Evolutionary conservation across 2,888 invertebrate genomes (phyloP), one percentile per base, ranked within the genome.

Genomic region (Epicampocera succincta): DNA sequence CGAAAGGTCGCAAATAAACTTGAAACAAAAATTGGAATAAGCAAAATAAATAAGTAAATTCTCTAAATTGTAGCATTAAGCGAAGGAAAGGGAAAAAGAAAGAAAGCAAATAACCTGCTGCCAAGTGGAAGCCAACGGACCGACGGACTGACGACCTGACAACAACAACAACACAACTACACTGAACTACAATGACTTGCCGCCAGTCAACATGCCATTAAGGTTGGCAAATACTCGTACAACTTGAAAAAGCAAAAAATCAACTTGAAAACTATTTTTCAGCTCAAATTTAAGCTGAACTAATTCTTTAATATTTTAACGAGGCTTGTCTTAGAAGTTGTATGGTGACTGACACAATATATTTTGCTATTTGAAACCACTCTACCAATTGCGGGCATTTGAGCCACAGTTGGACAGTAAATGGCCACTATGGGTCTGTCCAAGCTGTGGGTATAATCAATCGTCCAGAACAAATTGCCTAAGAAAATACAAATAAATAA

Each of bases 211-310:
- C 25, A 33, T 60, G 75, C 60, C 75, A 60, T 60, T 60, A 15
- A 29, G 75, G 66, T 60, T 66, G 46, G 15, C 44, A 61, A 65
- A 60, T 15, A 33, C 19, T n/a, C n/a, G n/a, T n/a, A n/a, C n/a
- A n/a, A n/a, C n/a, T 48, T 19, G 33, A 25, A 8, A 44, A 40
- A 6, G 3, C 0, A 25, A 65, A 21, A 8, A 50, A 21, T 56
- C 29, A 6, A 21, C 19, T 33, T 42, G 48, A 17, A 71, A 56
- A 46, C 38, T 13, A 8, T n/a, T 63, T 77, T 68, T 50, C 13
- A 42, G 54, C 42, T 13, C 15, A 38, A 66, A 72, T 52, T 60
- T 25, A 60, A 38, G n/a, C 38, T 52, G 11, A 78, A 60, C 25
- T 17, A 48, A 63, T 56, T 46, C 33, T 65, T 29, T 13, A 21